A percentile compares a stretch with the other conserved stretches of the same genome.
phyloP scores from a whole-genome alignment of 2,888 invertebrate genomes.

The Gibbula magus region DNA sequence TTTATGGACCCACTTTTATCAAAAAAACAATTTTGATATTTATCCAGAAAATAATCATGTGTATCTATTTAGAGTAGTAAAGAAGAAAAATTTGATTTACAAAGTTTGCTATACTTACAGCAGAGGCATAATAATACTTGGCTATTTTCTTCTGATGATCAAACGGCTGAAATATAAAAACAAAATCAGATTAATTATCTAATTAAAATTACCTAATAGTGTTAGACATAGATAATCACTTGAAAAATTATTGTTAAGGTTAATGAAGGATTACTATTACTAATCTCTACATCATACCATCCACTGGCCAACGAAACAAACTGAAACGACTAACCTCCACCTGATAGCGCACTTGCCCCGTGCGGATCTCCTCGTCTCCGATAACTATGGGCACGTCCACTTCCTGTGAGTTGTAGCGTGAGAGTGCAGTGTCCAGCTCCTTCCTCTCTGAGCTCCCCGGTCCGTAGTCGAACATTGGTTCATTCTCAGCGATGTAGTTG shows the following conservation, averaged over 20 bases:
- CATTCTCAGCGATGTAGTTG: constrained; percentile 73
- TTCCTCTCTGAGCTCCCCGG: constrained; percentile 88
- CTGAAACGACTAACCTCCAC: constrained; percentile 74
- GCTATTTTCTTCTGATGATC: constrained; percentile 91
- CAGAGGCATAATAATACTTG: constrained; percentile 92
- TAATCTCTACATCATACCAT: not conserved
- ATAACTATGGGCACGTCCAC: constrained; percentile 97
- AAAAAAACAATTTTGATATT: no score
- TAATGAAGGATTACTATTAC: not conserved
- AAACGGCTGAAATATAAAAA: constrained; percentile 84
- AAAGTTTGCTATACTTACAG: constrained; percentile 74
- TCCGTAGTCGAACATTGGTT: constrained; percentile 81
- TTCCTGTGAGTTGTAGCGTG: constrained; percentile 80
- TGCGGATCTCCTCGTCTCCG: constrained; percentile 89
- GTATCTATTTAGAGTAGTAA: no score
- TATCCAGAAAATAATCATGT: no score
- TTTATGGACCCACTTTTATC: no score
- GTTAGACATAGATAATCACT: not conserved
- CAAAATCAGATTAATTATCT: not conserved
- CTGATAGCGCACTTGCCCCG: constrained; percentile 86
- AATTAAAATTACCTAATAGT: no score
- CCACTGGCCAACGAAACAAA: not conserved
- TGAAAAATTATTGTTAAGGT: not conserved
- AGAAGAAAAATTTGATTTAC: no score
- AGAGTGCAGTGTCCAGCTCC: constrained; percentile 83